A percentile compares a stretch with the other conserved stretches of the same genome.
phyloP scores from a whole-genome alignment of 2,113 vertebrate genomes.

The Mionectes macconnelli region DNA sequence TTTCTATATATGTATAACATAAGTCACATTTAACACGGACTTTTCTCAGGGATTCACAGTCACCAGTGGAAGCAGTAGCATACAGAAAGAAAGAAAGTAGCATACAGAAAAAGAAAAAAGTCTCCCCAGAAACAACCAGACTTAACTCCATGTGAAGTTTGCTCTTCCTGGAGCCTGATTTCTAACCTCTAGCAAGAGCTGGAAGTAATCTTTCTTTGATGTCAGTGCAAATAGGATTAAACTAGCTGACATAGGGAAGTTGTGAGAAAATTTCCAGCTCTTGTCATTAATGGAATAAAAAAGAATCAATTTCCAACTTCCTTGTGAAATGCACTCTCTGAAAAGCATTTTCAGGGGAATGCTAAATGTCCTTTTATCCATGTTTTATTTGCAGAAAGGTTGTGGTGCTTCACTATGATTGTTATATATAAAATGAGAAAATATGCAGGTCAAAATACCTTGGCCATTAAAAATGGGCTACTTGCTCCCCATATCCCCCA shows the following conservation, averaged over 20 bases:
- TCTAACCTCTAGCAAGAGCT: background rate
- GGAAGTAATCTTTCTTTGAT: background rate
- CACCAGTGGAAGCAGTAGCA: background rate
- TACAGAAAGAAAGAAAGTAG: too few relatives aligned
- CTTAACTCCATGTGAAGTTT: background rate
- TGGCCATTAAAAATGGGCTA: background rate
- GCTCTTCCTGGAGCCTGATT: background rate
- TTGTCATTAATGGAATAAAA: background rate
- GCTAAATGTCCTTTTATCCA: background rate
- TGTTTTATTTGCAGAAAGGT: background rate
- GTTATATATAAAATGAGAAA: background rate
- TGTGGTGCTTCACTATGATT: background rate
- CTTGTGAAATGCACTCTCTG: background rate
- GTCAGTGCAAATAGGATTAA: background rate
- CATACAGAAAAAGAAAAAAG: background rate
- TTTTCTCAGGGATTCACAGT: background rate
- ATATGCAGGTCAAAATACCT: background rate
- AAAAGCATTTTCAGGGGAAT: background rate
- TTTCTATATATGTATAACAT: background rate
- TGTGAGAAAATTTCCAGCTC: background rate
- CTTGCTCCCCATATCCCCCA: fast-evolving
- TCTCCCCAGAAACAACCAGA: fast-evolving
- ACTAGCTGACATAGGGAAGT: background rate
- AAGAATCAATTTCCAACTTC: background rate
- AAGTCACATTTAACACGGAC: background rate